Evolutionary conservation across 2,797 vertebrate genomes (phyloP), one percentile per base, ranked within the genome.

Genomic region (Myotis vivesi): DNA sequence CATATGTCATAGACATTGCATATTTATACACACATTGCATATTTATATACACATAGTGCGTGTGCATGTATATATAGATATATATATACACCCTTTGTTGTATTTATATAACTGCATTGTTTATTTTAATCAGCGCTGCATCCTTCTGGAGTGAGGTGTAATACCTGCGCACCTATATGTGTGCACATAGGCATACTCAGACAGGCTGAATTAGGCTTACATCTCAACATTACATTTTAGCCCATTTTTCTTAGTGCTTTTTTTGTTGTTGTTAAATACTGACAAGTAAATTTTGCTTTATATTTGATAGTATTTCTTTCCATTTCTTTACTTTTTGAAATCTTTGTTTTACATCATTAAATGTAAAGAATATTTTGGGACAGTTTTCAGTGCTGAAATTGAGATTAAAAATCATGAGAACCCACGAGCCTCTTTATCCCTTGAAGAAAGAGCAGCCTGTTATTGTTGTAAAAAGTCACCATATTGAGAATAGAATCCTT

Each of bases 341-440:
- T 57, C 89, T 95, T 41, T 36, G 2, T 57, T 87, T 94, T 57
- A 8, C 4, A 41, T 86, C 25, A 41, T 88, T 80, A 41, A 66
- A 44, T 25, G 3, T 59, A 69, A 68, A 62, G 7, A 69, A 10
- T 25, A 55, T 69, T 72, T 55, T 1, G n/a, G 28, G 9, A 46
- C 1, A 44, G 12, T 10, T 73, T 93, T 53, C 22, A 80, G 30
- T 17, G 46, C 3, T 6, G 12, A 41, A 10, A 75, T 5, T 86
- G 57, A 82, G 49, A 69, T 8, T 1, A 11, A 23, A 75, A 41
- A 1, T 38, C 36, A 51, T 75, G 62, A 73, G 49, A 83, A 33
- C 4, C 15, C 57, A 23, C 53, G 15, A 30, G 8, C 41, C 10
- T 66, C 30, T 55, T 0, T 62, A 55, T 10, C 12, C 30, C 8